A percentile compares a stretch with the other conserved stretches of the same genome.
These are phyloP conservation scores for Coregonus ussuriensis DNA, from an alignment of 2,797 vertebrate species.

Conservation along the genomic window DNA sequence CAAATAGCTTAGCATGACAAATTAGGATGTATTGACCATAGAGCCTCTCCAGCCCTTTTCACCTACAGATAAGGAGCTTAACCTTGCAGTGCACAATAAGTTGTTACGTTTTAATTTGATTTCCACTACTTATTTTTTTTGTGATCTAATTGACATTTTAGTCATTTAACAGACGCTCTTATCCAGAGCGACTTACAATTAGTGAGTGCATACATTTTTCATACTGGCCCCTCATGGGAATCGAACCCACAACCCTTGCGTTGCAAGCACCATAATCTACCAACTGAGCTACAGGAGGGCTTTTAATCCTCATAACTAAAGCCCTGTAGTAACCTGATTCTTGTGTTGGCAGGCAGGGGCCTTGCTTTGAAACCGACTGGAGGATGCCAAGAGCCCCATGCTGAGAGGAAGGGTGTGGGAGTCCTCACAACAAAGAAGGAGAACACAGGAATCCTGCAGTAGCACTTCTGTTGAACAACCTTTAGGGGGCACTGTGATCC, in stretches of 20 bases:
- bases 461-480: not conserved
- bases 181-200: too few species aligned
- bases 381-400: not conserved
- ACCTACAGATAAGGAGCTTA: slow-evolving; percentile 9
- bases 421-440: not conserved
- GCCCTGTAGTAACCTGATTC: slow-evolving; percentile 8
- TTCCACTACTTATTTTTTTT: slow-evolving; percentile 16
- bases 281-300: not conserved
- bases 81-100: slow-evolving; percentile 15
- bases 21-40: not conserved
- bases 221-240: too few species aligned
- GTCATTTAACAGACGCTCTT: too few species aligned
- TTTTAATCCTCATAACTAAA: slow-evolving; percentile 15
- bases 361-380: not conserved
- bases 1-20: not conserved
- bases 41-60: not conserved
- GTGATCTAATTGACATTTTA: too few species aligned
- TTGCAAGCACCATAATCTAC: too few species aligned
- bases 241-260: too few species aligned
- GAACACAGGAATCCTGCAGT: not conserved
- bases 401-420: not conserved
- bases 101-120: slow-evolving; percentile 25
- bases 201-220: too few species aligned
- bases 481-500: slow-evolving; percentile 22
- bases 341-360: not conserved